Evolutionary conservation across 2,797 vertebrate species (phyloP).

Genomic region (Hydrophis major): DNA sequence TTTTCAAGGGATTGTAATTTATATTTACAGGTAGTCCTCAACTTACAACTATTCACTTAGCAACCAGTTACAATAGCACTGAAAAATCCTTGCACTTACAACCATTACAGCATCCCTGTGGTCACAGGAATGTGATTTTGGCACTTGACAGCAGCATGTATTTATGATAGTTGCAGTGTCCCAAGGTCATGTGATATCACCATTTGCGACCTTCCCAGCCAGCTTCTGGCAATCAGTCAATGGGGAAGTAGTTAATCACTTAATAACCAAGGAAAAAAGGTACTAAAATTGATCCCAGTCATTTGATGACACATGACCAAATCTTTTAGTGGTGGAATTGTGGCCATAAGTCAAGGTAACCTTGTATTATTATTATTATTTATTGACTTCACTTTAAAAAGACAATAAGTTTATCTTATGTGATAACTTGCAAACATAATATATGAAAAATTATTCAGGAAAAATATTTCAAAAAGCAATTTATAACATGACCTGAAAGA

Average conservation of each 20-base stretch:
- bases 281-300: not conserved
- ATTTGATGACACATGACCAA: not conserved
- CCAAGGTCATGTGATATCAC: not conserved
- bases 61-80: not conserved
- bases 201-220: not conserved
- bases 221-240: not conserved
- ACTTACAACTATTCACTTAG: not conserved
- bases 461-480: not conserved
- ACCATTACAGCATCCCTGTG: not conserved
- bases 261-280: not conserved
- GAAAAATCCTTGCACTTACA: not conserved
- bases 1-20: not conserved
- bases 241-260: not conserved
- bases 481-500: not conserved
- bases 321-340: not conserved
- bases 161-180: not conserved
- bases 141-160: not conserved
- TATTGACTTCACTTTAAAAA: not conserved
- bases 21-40: not conserved
- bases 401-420: not conserved
- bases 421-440: not conserved
- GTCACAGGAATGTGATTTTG: not conserved
- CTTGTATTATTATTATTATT: not conserved
- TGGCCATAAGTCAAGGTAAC: not conserved
- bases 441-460: not conserved